Evolutionary conservation across 92 coral and sea anemone species (phyloP), one percentile per base, ranked within the genome.

Genomic region (Porites rus): DNA sequence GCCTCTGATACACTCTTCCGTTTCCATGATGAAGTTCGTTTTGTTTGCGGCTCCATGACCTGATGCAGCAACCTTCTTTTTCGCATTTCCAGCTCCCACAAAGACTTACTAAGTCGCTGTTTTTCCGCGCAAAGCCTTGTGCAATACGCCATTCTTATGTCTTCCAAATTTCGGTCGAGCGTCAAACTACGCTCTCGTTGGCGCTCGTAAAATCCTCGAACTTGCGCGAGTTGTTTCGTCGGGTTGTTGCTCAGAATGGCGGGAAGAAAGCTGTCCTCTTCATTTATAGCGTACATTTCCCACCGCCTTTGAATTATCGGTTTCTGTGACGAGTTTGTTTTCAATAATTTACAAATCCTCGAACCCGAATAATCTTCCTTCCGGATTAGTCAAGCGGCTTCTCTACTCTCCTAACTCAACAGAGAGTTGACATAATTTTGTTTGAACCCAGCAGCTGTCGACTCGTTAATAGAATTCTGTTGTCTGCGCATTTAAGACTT

Each of bases 41-140:
- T 85, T 63, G 87, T 83, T 24, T 91, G 91, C 19, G 92, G 92
- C 31, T 88, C 88, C 58, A 89, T 83, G 10, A 97, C 82, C 77
- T 97, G 98, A 61, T 94, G 90, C 72, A 97, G 87, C 2, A 97
- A 77, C 65, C 95, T 82, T 46, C 99, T 85, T 75, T 97, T 97
- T 69, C 92, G 85, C 72, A 93, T 92, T 38, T 97, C 98, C 51
- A 97, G 84, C 76, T 97, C 99, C 99, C 98, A 97, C 84, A 97
- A 78, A 1, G 99, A 97, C 85, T 92, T 97, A 21, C 98, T 89
- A 16, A 93, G 80, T 8, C 98, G 94, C 62, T 90, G 88, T 54
- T 90, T 93, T 20, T 97, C 99, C 51, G 80, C 73, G 61, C 91
- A 94, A 46, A 94, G 79, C 89, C 88, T 94, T 80, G 76, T 73